Evolutionary conservation across 2,888 invertebrate species (phyloP).

Genomic region (Hermaeophaga mercurialis): DNA sequence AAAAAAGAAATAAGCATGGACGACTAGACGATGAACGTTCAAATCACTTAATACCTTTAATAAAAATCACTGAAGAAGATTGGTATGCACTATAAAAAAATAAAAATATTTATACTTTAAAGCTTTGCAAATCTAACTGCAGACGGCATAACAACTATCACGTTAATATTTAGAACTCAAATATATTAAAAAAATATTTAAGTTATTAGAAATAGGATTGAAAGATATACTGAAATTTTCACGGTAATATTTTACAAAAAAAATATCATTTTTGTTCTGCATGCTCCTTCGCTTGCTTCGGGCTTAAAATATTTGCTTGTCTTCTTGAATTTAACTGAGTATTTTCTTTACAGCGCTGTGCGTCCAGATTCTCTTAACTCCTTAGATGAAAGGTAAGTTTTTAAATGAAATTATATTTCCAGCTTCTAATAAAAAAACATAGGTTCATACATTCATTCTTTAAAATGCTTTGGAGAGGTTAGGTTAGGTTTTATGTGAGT

Average conservation of each 20-base stretch:
- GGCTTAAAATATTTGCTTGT: too few species aligned
- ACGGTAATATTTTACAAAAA: too few species aligned
- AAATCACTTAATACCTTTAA: slow-evolving; percentile 9
- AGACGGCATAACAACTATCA: background rate
- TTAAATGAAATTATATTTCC: background rate
- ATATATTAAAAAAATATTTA: background rate
- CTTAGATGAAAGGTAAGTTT: background rate
- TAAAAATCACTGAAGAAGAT: slow-evolving; percentile 15
- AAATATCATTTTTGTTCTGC: background rate
- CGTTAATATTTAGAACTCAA: background rate
- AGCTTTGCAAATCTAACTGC: background rate
- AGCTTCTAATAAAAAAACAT: too few species aligned
- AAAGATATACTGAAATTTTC: too few species aligned
- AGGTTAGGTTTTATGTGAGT: too few species aligned
- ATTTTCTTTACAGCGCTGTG: background rate
- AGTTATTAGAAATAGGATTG: too few species aligned
- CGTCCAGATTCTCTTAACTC: background rate
- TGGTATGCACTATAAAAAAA: slow-evolving; percentile 13
- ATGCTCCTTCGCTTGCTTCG: slow-evolving; percentile 12
- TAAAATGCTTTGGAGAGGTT: too few species aligned
- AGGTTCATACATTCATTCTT: too few species aligned
- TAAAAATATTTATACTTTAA: slow-evolving; percentile 5
- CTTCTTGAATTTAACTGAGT: too few species aligned
- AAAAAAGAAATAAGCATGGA: slow-evolving; percentile 5
- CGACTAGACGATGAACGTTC: background rate